These are phyloP conservation scores for rabbit (Oryctolagus cuniculus) DNA, from an alignment of 2,113 vertebrate species.

Conservation along the genomic window DNA sequence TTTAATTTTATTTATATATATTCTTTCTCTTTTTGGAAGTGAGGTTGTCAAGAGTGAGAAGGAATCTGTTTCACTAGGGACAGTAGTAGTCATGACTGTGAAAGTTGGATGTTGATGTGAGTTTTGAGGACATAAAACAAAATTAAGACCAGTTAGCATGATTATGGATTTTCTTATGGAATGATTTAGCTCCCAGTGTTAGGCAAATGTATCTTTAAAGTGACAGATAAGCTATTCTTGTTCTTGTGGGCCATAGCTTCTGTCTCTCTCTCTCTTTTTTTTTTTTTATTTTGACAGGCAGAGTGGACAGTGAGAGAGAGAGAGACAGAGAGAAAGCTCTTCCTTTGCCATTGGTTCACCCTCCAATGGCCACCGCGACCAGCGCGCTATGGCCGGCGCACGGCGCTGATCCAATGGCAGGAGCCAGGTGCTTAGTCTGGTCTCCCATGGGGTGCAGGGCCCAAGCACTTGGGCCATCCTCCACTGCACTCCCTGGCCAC, in stretches of 20 bases:
- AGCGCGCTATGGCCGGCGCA: too few species aligned
- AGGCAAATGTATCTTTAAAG: slow-evolving; percentile 26
- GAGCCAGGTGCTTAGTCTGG: too few species aligned
- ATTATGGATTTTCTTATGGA: neutral
- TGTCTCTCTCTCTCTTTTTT: too few species aligned
- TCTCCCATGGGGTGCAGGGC: too few species aligned
- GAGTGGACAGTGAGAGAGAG: too few species aligned
- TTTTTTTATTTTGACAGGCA: too few species aligned
- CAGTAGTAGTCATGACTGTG: neutral
- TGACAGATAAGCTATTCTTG: neutral
- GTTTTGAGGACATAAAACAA: slow-evolving; percentile 19
- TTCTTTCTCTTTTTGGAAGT: slow-evolving; percentile 9
- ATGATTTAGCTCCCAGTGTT: neutral
- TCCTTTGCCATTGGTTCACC: too few species aligned
- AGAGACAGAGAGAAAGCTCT: too few species aligned
- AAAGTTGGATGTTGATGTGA: neutral
- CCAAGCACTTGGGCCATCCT: too few species aligned
- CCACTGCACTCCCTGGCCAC: too few species aligned
- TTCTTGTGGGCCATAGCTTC: neutral
- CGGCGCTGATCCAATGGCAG: too few species aligned
- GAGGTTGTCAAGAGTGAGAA: neutral
- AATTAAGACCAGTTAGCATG: neutral
- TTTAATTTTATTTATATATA: neutral
- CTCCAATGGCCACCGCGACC: too few species aligned
- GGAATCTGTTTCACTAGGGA: neutral